Evolutionary conservation across 2,888 invertebrate species (phyloP).

Genomic region (Phlogophora meticulosa): DNA sequence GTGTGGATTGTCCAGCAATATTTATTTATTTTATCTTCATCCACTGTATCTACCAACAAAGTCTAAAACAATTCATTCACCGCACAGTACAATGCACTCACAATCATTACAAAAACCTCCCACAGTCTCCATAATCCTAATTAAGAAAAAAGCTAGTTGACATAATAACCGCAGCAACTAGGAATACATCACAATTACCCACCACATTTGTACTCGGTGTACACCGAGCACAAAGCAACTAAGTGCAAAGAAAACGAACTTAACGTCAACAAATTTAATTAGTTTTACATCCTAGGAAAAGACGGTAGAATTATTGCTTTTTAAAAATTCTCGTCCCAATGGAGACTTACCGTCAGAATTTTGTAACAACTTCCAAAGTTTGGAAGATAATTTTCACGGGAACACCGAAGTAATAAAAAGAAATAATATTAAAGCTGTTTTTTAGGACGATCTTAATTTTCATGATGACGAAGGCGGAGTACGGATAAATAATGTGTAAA

Average conservation of each 20-base stretch:
- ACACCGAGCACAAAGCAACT: slow-evolving; percentile 16
- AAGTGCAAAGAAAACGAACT: slow-evolving; percentile 44
- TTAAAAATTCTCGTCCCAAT: slow-evolving; percentile 52
- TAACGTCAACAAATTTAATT: slow-evolving; percentile 61
- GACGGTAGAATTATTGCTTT: slow-evolving; percentile 58
- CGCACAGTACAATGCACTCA: slow-evolving; percentile 12
- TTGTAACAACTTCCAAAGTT: slow-evolving; percentile 64
- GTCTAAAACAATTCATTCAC: not conserved
- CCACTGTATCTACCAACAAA: not conserved
- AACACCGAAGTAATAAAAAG: slow-evolving; percentile 59
- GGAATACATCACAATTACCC: slow-evolving; percentile 49
- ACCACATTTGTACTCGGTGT: not conserved
- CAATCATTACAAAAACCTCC: slow-evolving; percentile 38
- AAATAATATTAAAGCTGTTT: slow-evolving; percentile 53
- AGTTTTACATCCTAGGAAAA: slow-evolving; percentile 43
- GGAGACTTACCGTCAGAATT: slow-evolving; percentile 57
- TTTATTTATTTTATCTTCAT: not conserved
- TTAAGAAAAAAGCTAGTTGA: slow-evolving; percentile 34
- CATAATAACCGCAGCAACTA: slow-evolving; percentile 44
- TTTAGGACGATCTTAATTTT: slow-evolving; percentile 53
- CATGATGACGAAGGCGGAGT: slow-evolving; percentile 46
- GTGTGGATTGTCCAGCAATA: too few relatives aligned
- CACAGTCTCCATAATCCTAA: slow-evolving; percentile 22
- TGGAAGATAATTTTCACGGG: slow-evolving; percentile 54
- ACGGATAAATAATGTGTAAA: slow-evolving; percentile 29